Evolutionary conservation across 2,113 vertebrate species (phyloP).

Genomic region (Rallus limicola): DNA sequence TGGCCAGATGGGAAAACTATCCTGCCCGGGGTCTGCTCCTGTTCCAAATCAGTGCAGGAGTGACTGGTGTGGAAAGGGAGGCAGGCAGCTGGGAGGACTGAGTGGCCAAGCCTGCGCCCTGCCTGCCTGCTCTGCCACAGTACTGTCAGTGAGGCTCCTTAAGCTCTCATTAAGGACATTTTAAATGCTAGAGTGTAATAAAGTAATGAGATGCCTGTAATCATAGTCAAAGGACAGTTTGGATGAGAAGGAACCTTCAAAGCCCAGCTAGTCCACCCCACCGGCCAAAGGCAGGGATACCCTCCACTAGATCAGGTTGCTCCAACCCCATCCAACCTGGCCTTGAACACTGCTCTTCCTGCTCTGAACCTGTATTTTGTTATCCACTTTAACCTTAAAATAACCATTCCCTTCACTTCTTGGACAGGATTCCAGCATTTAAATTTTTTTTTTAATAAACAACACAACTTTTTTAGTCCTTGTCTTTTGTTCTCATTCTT

Average conservation of each 20-base stretch:
- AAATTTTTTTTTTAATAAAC: not conserved
- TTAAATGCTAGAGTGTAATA: not conserved
- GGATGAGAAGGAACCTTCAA: not conserved
- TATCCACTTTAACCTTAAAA: not conserved
- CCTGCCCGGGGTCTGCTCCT: not conserved
- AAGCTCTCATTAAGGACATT: not conserved
- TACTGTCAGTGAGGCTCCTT: not conserved
- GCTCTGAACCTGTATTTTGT: not conserved
- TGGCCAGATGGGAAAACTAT: rapidly evolving
- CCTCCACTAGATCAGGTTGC: not conserved
- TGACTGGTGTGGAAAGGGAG: not conserved
- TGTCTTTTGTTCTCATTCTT: conserved; percentile 11
- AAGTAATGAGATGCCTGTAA: not conserved
- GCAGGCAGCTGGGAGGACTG: rapidly evolving
- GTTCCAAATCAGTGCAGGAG: not conserved
- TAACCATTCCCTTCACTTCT: not conserved
- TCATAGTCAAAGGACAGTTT: not conserved
- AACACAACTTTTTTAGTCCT: not conserved
- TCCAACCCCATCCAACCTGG: not conserved
- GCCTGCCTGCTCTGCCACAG: not conserved
- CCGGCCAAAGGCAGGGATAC: not conserved
- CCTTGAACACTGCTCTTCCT: not conserved
- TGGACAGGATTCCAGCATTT: not conserved
- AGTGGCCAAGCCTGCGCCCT: not conserved
- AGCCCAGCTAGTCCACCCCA: not conserved